Conservation (phyloP, 2,888 invertebrate genomes). For the Xiphydria camelus region DNA sequence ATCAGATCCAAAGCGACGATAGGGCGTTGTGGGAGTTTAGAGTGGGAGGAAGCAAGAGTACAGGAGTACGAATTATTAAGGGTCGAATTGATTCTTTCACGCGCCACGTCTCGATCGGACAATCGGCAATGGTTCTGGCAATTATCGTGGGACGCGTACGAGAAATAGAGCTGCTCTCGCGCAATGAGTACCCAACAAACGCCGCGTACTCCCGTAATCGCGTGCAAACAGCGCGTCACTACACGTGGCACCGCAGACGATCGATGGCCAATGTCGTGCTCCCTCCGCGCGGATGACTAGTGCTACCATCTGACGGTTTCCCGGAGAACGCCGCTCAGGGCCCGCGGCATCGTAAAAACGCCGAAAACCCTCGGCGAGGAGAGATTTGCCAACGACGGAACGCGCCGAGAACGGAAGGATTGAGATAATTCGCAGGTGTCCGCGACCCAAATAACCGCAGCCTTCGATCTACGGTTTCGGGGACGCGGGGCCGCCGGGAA, state of each 20-base stretch:
- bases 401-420: slow-evolving; percentile 49
- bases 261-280: neutral
- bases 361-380: neutral
- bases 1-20: too few species aligned
- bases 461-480: slow-evolving; percentile 46
- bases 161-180: too few species aligned
- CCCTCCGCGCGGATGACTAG: too few species aligned
- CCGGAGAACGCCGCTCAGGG: neutral
- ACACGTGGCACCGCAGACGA: slow-evolving; percentile 1
- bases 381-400: neutral
- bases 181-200: too few species aligned
- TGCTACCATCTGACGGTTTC: slow-evolving; percentile 6
- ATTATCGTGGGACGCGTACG: too few species aligned
- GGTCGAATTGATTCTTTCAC: too few species aligned
- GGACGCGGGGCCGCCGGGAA: slow-evolving; percentile 28
- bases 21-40: too few species aligned
- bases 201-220: too few species aligned
- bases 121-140: too few species aligned
- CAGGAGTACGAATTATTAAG: too few species aligned
- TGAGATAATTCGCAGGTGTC: slow-evolving; percentile 45
- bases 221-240: neutral
- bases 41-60: too few species aligned
- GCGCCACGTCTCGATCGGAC: too few species aligned
- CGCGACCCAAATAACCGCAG: slow-evolving; percentile 49
- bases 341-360: slow-evolving; percentile 2